Percentiles rank a stretch among this genome's conserved stretches.
Conservation (phyloP, 2,113 vertebrate genomes). For the Otolemur garnettii region DNA sequence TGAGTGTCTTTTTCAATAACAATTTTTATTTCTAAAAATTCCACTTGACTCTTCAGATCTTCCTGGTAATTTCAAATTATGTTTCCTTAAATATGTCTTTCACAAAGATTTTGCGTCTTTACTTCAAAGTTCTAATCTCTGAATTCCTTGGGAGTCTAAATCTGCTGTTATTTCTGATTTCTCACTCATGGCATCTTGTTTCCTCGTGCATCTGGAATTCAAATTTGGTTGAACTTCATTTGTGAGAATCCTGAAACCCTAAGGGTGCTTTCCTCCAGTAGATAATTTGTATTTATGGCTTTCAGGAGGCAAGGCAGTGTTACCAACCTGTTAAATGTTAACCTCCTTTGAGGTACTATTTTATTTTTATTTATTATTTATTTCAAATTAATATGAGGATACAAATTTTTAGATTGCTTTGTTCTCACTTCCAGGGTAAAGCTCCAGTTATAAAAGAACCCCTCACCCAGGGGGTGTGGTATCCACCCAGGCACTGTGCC, state of each 20-base stretch:
- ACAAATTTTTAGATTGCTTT: too few relatives aligned
- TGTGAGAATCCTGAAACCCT: not conserved
- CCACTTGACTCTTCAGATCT: not conserved
- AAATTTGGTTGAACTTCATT: not conserved
- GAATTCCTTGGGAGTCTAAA: not conserved
- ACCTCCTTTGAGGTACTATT: not conserved
- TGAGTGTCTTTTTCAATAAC: not conserved
- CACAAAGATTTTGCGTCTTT: not conserved
- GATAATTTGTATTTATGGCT: not conserved
- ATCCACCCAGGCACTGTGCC: too few relatives aligned
- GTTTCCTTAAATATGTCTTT: not conserved
- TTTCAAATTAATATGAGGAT: too few relatives aligned
- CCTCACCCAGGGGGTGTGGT: too few relatives aligned
- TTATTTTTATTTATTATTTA: not conserved
- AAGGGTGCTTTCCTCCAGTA: not conserved
- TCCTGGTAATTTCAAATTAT: not conserved
- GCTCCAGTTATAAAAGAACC: too few relatives aligned
- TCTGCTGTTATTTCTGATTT: not conserved
- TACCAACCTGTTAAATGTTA: not conserved
- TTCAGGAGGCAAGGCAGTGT: not conserved
- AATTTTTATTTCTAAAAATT: constrained; percentile 26
- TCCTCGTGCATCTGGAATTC: not conserved
- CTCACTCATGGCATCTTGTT: not conserved
- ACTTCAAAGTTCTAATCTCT: not conserved
- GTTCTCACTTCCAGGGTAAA: too few relatives aligned